Base-by-base conservation (phyloP, 1,140 invertebrate species). In the Oscheius sp. region DNA sequence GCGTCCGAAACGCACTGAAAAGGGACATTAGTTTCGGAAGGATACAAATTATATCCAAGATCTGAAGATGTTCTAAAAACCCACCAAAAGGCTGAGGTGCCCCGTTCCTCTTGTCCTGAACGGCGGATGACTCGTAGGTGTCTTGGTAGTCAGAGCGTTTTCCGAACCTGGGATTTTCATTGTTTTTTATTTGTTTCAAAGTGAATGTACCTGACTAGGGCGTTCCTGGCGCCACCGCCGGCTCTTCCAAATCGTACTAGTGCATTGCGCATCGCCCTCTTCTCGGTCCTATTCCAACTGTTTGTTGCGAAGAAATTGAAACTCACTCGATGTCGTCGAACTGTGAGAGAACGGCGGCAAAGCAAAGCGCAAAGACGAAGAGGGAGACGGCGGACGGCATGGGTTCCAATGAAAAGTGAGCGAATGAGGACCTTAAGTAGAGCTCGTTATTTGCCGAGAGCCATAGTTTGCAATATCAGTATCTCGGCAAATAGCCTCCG, bases 231-330 rank as follows among this genome's bases (percentile, higher is more conserved):
- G 45, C 75, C 74, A 36, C 70, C 72, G 38, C 52, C 49, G 32
- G 75, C 72, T 62, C 75, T 45, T 26, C 75, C 75, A 35, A 76
- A 76, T 36, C 75, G 71, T 31, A 76, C 75, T 42, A 76, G 61
- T 10, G 75, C 75, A 46, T 76, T 76, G 29, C 75, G 75, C 75
- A 76, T 76, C 20, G 75, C 75, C n/a, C 75, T 75, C 38, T 76
- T 76, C 55, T 76, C 75, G 23, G 64, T 58, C 36, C 75, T 76
- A 38, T 3, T 2, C 10, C 2, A 29, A 45, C 28, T 59, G 7
- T 28, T 46, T 3, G 23, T 20, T 23, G 29, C 26, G 15, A 59
- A 42, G 20, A 38, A n/a, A n/a, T n/a, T n/a, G 20, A 2, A n/a
- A 2, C 64, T 59, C 28, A 68, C 67, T 55, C 55, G 67, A 68